phyloP scores from a whole-genome alignment of 2,113 vertebrate genomes.

The Corapipo altera region DNA sequence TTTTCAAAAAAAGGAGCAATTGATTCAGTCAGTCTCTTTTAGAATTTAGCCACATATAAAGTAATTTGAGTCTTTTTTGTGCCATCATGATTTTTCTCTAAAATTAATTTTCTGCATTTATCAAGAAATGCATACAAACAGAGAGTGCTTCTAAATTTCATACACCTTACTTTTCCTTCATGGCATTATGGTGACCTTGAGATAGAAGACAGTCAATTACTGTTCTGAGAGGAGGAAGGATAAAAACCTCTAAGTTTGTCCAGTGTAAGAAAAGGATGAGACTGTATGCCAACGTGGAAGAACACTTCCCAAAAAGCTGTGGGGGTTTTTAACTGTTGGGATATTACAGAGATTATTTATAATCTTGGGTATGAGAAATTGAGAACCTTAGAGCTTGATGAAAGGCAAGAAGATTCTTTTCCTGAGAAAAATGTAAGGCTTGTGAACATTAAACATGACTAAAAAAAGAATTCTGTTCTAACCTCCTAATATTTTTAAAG shows the following conservation, averaged over 20 bases:
- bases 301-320: not conserved
- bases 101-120: not conserved
- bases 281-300: not conserved
- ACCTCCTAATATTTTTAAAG: conserved; percentile 18
- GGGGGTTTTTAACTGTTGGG: not conserved
- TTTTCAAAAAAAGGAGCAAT: not conserved
- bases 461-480: conserved; percentile 1
- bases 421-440: conserved; percentile 21
- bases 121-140: not conserved
- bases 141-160: not conserved
- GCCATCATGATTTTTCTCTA: not conserved
- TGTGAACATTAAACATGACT: not conserved
- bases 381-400: not conserved
- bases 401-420: not conserved
- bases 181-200: not conserved
- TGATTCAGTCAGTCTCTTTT: not conserved
- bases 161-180: not conserved
- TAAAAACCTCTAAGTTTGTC: not conserved
- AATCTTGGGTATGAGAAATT: conserved; percentile 13
- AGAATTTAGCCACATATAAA: not conserved
- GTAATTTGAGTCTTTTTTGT: not conserved
- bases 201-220: not conserved
- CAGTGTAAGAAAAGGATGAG: not conserved
- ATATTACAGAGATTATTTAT: conserved; percentile 3
- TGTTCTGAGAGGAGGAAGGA: not conserved